These are phyloP conservation scores for Lepus timidus DNA, from an alignment of 2,113 vertebrate species.

Conservation along the genomic window DNA sequence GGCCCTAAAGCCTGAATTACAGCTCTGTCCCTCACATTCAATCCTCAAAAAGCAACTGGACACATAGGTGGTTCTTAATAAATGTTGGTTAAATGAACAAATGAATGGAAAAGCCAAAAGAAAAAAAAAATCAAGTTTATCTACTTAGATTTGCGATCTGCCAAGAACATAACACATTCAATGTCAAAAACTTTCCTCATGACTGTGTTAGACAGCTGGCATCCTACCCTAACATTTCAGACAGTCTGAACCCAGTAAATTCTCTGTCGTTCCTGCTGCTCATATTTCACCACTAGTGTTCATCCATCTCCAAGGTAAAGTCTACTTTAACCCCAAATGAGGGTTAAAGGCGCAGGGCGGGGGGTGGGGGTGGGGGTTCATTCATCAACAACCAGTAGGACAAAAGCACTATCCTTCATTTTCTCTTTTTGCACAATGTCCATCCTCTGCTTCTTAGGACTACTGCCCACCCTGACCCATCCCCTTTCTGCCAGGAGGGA, in stretches of 20 bases:
- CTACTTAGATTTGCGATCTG: constrained; percentile 10
- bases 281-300: not conserved
- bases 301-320: not conserved
- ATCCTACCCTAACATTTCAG: not conserved
- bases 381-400: not conserved
- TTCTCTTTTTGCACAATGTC: not conserved
- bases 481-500: not conserved
- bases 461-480: not conserved
- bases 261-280: not conserved
- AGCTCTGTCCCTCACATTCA: not conserved
- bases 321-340: not conserved
- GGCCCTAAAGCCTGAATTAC: not conserved
- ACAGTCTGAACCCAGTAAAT: not conserved
- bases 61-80: not conserved
- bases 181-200: not conserved
- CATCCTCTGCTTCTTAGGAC: not conserved
- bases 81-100: not conserved
- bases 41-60: not conserved
- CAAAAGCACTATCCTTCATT: not conserved
- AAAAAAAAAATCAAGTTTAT: not conserved
- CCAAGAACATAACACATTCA: not conserved
- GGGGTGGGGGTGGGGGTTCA: not conserved
- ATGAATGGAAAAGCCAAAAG: not conserved
- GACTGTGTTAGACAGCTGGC: constrained; percentile 17
- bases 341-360: not conserved